These are phyloP conservation scores for Sander lucioperca DNA, from an alignment of 2,113 vertebrate species.

Conservation along the genomic window DNA sequence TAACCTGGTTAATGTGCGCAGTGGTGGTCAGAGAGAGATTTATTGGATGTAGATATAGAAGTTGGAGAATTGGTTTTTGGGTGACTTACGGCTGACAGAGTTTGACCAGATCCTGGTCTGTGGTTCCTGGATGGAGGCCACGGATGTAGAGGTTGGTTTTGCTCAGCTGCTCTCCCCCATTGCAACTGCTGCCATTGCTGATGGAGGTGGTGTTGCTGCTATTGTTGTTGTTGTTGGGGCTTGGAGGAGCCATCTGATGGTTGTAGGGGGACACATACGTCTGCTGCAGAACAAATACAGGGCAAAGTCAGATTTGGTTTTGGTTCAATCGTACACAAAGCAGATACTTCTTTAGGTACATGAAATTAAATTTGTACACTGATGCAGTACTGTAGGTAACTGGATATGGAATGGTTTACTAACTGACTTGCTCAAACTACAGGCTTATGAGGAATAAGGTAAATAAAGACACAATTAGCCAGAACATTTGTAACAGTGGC, in stretches of 20 bases:
- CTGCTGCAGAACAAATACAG: constrained; percentile 77
- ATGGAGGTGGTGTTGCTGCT: constrained; percentile 64
- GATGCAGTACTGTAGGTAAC: neutral
- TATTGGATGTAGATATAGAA: constrained; percentile 40
- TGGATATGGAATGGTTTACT: neutral
- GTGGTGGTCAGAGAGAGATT: constrained; percentile 39
- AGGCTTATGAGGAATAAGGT: constrained; percentile 7
- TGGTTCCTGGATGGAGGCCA: constrained; percentile 92
- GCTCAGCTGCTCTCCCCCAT: constrained; percentile 89
- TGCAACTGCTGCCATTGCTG: constrained; percentile 79
- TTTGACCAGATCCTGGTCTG: constrained; percentile 95
- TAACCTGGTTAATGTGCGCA: constrained; percentile 2
- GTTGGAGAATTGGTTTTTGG: constrained; percentile 29
- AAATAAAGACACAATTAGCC: constrained; percentile 24
- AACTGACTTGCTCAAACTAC: constrained; percentile 5
- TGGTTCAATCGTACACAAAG: neutral
- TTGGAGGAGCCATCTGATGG: constrained; percentile 92
- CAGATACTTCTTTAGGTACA: neutral
- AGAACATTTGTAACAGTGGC: constrained; percentile 22
- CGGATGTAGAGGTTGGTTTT: constrained; percentile 97
- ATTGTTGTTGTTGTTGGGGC: constrained; percentile 84
- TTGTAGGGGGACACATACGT: constrained; percentile 88
- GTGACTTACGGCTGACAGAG: constrained; percentile 93
- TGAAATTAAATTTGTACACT: neutral
- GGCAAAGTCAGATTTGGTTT: constrained; percentile 5